Conservation (phyloP, 2,113 vertebrate species). For the Onychostruthus taczanowskii region DNA sequence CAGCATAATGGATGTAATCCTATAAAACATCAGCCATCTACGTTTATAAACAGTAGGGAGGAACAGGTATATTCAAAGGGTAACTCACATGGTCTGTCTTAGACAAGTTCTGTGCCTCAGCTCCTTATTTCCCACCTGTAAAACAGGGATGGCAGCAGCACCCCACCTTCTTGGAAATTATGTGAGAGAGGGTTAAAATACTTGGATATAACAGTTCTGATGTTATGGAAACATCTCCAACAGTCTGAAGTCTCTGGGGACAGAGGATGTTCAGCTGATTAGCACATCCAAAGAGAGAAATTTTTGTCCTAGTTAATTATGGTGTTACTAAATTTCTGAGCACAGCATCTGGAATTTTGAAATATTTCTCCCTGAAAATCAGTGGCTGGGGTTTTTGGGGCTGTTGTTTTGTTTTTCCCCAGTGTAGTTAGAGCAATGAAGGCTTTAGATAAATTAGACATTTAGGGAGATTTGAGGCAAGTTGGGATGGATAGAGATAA, state of each 20-base stretch:
- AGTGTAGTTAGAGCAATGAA: neutral
- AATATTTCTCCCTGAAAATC: neutral
- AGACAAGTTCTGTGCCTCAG: neutral
- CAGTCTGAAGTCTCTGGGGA: neutral
- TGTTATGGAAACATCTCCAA: neutral
- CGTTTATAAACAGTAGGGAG: neutral
- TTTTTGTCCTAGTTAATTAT: conserved; percentile 35
- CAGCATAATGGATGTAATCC: neutral
- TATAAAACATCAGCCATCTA: neutral
- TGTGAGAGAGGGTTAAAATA: neutral
- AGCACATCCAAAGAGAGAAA: neutral
- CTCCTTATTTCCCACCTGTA: neutral
- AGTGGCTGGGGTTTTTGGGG: neutral
- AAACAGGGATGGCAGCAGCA: neutral
- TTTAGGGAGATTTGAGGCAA: conserved; percentile 19
- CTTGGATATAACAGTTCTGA: neutral
- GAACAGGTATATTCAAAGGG: neutral
- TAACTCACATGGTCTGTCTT: neutral
- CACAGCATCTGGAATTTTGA: conserved; percentile 8
- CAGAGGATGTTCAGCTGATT: neutral
- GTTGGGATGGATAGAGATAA: neutral
- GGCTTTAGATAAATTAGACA: neutral
- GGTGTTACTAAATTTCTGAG: neutral
- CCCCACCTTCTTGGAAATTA: neutral
- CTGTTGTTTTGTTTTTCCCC: neutral